These are phyloP conservation scores for Leptinotarsa rubiginosa DNA, from an alignment of 2,888 invertebrate species.

Conservation along the genomic window DNA sequence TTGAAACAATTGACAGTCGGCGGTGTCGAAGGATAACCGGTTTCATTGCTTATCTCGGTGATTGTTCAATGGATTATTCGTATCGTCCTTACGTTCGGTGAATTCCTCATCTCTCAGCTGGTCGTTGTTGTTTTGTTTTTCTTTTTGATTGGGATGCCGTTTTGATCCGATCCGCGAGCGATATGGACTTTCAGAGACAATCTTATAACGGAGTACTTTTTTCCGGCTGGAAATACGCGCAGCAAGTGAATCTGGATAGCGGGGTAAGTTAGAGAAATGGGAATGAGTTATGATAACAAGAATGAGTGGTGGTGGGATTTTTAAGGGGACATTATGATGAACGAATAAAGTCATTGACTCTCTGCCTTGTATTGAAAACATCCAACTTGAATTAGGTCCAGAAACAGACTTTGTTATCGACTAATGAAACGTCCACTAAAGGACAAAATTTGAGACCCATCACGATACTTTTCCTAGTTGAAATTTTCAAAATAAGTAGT, in stretches of 20 bases:
- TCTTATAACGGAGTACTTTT: slow-evolving; percentile 42
- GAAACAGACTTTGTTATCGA: no score
- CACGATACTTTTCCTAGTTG: no score
- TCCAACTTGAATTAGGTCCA: no score
- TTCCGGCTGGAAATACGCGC: slow-evolving; percentile 49
- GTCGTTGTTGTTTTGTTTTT: background rate
- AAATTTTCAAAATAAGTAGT: no score
- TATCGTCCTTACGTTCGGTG: slow-evolving; percentile 1
- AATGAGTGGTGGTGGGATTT: no score
- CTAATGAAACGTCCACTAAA: no score
- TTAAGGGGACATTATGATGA: no score
- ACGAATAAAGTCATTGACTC: no score
- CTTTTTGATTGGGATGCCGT: slow-evolving; percentile 9
- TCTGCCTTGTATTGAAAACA: no score
- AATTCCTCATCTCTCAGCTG: slow-evolving; percentile 13
- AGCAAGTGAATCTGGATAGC: slow-evolving; percentile 53
- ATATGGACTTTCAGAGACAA: slow-evolving; percentile 54
- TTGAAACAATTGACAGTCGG: slow-evolving; percentile 11
- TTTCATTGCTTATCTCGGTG: slow-evolving; percentile 30
- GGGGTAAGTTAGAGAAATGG: slow-evolving; percentile 51
- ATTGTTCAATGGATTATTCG: slow-evolving; percentile 12
- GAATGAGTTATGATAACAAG: background rate
- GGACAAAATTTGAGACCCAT: no score
- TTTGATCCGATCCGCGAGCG: slow-evolving; percentile 8
- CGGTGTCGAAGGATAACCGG: slow-evolving; percentile 41